phyloP scores from a whole-genome alignment of 2,797 vertebrate species.

The Coccyzus lansbergi region DNA sequence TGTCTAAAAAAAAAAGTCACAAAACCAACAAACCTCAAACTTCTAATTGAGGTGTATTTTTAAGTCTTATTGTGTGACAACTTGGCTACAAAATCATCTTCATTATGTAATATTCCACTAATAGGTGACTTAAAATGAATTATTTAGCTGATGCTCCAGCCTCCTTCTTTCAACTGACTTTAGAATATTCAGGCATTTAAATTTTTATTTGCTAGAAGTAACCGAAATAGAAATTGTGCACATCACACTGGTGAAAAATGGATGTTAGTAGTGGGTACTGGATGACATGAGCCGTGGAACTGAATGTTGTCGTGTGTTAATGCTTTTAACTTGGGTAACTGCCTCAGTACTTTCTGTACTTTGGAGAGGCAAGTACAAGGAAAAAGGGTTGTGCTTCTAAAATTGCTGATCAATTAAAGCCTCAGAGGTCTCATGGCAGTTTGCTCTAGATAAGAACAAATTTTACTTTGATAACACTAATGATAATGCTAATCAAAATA shows the following conservation, averaged over 20 bases:
- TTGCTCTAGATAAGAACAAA: neutral
- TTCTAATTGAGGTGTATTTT: neutral
- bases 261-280: neutral
- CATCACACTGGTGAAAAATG: neutral
- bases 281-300: neutral
- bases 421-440: neutral
- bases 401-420: neutral
- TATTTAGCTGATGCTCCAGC: neutral
- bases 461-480: neutral
- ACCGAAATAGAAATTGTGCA: neutral
- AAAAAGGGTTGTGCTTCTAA: neutral
- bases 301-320: rapidly evolving
- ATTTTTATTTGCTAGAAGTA: neutral
- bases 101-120: neutral
- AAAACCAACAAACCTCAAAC: neutral
- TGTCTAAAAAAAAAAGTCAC: neutral
- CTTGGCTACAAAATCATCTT: neutral
- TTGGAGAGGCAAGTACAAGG: neutral
- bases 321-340: neutral
- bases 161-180: neutral
- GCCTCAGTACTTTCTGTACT: neutral
- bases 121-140: neutral
- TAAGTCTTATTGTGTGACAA: neutral
- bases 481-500: neutral
- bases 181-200: neutral